Conservation (phyloP, 1,140 invertebrate species). For the Drosophila pectinifera region DNA sequence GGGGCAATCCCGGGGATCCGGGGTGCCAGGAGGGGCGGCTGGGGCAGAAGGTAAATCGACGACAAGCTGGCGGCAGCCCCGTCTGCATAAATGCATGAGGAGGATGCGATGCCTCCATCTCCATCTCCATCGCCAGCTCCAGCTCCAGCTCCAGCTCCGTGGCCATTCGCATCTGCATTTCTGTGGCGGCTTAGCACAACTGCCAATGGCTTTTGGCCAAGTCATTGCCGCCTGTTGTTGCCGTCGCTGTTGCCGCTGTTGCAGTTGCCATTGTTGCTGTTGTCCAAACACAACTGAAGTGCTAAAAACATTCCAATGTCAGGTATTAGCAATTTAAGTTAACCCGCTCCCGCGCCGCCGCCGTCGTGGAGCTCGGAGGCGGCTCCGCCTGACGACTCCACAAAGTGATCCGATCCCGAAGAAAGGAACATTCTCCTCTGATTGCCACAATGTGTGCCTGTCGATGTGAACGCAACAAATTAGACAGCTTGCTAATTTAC, state of each 20-base stretch:
- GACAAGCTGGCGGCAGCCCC: slow-evolving; percentile 69
- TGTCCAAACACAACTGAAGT: slow-evolving; percentile 81
- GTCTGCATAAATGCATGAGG: slow-evolving; percentile 78
- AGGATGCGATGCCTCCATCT: slow-evolving; percentile 49
- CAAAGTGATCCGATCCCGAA: slow-evolving; percentile 39
- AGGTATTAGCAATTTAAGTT: slow-evolving; percentile 82
- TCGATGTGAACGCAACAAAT: slow-evolving; percentile 48
- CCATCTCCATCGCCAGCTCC: slow-evolving; percentile 11
- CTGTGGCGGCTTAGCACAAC: slow-evolving; percentile 48
- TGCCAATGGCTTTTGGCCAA: slow-evolving; percentile 79
- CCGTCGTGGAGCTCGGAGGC: not conserved
- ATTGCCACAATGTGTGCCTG: slow-evolving; percentile 49
- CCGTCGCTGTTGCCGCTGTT: slow-evolving; percentile 42
- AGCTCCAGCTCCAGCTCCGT: slow-evolving; percentile 35
- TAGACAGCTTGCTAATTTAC: slow-evolving; percentile 51
- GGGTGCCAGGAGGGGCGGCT: not conserved
- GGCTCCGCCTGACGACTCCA: slow-evolving; percentile 36
- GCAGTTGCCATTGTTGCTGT: slow-evolving; percentile 74
- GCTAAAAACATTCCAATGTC: slow-evolving; percentile 84
- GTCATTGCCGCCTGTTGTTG: slow-evolving; percentile 68
- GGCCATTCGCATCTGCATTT: slow-evolving; percentile 70
- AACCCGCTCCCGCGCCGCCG: slow-evolving; percentile 23
- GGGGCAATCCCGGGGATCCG: not conserved
- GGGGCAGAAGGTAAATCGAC: slow-evolving; percentile 52
- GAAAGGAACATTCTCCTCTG: slow-evolving; percentile 47